These are phyloP conservation scores for Myotis yumanensis DNA, from an alignment of 2,113 vertebrate species.

Conservation along the genomic window DNA sequence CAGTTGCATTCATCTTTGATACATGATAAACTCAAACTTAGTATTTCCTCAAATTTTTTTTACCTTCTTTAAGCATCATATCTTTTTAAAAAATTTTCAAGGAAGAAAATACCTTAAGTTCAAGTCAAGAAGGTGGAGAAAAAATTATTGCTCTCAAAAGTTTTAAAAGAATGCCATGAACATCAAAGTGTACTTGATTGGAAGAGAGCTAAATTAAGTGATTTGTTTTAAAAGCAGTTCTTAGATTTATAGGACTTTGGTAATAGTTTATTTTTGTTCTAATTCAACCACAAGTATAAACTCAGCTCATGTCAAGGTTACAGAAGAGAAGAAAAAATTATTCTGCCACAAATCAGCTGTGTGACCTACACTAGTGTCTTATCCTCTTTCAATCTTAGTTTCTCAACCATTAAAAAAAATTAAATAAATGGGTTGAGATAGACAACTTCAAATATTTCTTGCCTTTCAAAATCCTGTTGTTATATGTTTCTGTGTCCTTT, in stretches of 20 bases:
- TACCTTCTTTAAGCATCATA: background rate
- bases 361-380: background rate
- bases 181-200: slow-evolving; percentile 36
- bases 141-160: slow-evolving; percentile 54
- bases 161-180: slow-evolving; percentile 37
- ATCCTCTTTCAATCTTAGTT: background rate
- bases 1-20: background rate
- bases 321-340: background rate
- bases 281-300: slow-evolving; percentile 52
- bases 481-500: background rate
- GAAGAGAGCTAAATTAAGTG: slow-evolving; percentile 58
- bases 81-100: background rate
- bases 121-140: slow-evolving; percentile 22
- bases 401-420: background rate
- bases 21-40: background rate
- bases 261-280: slow-evolving; percentile 52
- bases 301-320: slow-evolving; percentile 37
- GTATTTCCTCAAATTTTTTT: background rate
- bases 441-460: background rate
- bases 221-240: slow-evolving; percentile 55
- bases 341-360: slow-evolving; percentile 1
- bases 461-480: background rate
- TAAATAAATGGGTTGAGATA: background rate
- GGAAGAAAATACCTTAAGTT: background rate
- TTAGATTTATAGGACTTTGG: slow-evolving; percentile 19